Evolutionary conservation across 2,888 invertebrate genomes (phyloP), one percentile per base, ranked within the genome.

Genomic region (Agriopis leucophaearia): DNA sequence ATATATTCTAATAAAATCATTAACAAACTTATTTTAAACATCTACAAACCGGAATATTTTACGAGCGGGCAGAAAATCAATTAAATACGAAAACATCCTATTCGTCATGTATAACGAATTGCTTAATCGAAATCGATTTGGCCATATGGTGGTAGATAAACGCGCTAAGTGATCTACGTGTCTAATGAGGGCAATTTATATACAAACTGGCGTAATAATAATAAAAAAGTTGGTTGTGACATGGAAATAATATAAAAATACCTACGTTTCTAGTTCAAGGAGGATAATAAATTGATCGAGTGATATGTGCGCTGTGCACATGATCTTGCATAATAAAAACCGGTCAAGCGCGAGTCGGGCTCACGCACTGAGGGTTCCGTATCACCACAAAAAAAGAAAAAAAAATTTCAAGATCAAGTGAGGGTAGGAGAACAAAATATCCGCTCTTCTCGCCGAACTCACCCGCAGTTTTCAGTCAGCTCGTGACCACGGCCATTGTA

Each of bases 231-330:
- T 70, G 72, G 73, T 75, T 74, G 74, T 77, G 76, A 80, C 78
- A 80, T 78, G 76, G 80, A 78, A 51, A 18, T 50, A 13, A 50
- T 1, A 3, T 13, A 27, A 35, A 79, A 71, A 63, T 27, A 5
- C n/a, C n/a, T n/a, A 27, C 66, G 74, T 77, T 77, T 76, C 72
- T 75, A 78, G 81, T 78, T 82, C 82, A 83, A 83, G 80, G 82
- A 73, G 72, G 76, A 76, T 80, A 76, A 78, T 58, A 73, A 71
- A 77, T 71, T 76, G 68, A 71, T 50, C 15, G 51, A 60, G 61
- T 55, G 64, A 69, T 55, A 44, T 51, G 61, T 57, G 52, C 38
- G 59, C 35, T 7, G 64, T 58, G 40, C 18, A 15, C 12, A 15
- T 63, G 55, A 27, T 1, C 27, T 27, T 27, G 27, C 27, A 3